Evolutionary conservation across 2,888 invertebrate species (phyloP).

Genomic region (Eupithecia pulchellata): DNA sequence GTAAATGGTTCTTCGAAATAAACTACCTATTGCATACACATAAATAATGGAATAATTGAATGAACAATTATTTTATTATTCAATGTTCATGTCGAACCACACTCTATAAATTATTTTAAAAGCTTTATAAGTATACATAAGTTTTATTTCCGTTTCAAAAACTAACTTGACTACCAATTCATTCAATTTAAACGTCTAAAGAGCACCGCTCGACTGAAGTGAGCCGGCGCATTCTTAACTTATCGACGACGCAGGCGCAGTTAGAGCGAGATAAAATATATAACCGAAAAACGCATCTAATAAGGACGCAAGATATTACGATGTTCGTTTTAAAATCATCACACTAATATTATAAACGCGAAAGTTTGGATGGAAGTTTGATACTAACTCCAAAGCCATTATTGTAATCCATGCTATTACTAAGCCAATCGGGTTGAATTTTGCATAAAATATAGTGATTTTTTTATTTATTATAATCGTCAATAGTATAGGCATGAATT

Average conservation of each 20-base stretch:
- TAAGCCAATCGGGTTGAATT: neutral
- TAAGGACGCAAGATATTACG: constrained; percentile 66
- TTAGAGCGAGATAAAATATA: constrained; percentile 62
- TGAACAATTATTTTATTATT: neutral
- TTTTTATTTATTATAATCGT: too few species aligned
- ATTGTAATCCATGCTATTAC: too few species aligned
- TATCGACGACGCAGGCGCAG: constrained; percentile 78
- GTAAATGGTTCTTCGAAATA: too few species aligned
- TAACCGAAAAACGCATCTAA: constrained; percentile 62
- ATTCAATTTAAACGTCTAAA: constrained; percentile 84
- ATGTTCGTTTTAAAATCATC: constrained; percentile 65
- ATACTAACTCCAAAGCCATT: neutral
- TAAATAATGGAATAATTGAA: too few species aligned
- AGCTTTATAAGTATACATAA: constrained; percentile 3
- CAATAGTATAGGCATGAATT: too few species aligned
- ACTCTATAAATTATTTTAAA: neutral
- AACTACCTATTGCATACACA: too few species aligned
- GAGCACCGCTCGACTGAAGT: constrained; percentile 80
- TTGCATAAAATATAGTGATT: too few species aligned
- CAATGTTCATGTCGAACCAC: neutral
- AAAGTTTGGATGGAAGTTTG: neutral
- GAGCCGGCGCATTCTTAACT: constrained; percentile 82
- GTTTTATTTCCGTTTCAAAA: constrained; percentile 59
- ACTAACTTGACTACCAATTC: constrained; percentile 77
- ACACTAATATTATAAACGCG: neutral